Evolutionary conservation across 2,113 vertebrate species (phyloP).

Genomic region (Corydoras maculifer): DNA sequence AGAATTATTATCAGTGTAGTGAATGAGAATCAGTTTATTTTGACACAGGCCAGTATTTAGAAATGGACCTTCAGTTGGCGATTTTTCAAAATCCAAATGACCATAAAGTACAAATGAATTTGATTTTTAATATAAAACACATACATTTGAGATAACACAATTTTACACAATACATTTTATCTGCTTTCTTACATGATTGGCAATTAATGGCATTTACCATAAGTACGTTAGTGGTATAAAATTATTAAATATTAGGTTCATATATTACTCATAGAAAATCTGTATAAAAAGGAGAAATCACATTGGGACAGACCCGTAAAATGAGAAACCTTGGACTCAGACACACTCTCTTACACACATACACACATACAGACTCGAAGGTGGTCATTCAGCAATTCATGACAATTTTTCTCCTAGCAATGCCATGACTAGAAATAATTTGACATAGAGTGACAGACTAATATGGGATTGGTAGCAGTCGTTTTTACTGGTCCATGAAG

Average conservation of each 20-base stretch:
- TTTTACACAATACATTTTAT: slow-evolving; percentile 53
- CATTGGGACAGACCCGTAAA: slow-evolving; percentile 70
- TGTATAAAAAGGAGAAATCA: slow-evolving; percentile 69
- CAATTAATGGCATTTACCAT: slow-evolving; percentile 64
- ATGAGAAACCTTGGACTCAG: slow-evolving; percentile 41
- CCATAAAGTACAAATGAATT: slow-evolving; percentile 52
- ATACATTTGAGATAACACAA: slow-evolving; percentile 61
- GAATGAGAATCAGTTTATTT: slow-evolving; percentile 28
- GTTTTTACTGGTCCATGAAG: slow-evolving; percentile 51
- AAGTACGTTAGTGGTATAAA: slow-evolving; percentile 78
- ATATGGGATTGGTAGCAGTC: slow-evolving; percentile 31
- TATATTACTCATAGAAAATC: slow-evolving; percentile 79
- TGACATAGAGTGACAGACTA: slow-evolving; percentile 46
- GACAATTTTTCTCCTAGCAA: slow-evolving; percentile 31
- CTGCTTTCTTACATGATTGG: slow-evolving; percentile 62
- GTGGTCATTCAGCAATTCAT: slow-evolving; percentile 39
- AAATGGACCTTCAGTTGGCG: slow-evolving; percentile 22
- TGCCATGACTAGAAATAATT: slow-evolving; percentile 32
- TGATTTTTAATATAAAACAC: slow-evolving; percentile 70
- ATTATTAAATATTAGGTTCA: slow-evolving; percentile 80
- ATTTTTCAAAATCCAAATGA: slow-evolving; percentile 26
- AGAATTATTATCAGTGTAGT: slow-evolving; percentile 6
- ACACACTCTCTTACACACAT: slow-evolving; percentile 12
- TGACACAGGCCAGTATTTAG: slow-evolving; percentile 24
- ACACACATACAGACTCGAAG: neutral